Evolutionary conservation across 2,113 vertebrate species (phyloP).

Genomic region (Furnarius figulus): DNA sequence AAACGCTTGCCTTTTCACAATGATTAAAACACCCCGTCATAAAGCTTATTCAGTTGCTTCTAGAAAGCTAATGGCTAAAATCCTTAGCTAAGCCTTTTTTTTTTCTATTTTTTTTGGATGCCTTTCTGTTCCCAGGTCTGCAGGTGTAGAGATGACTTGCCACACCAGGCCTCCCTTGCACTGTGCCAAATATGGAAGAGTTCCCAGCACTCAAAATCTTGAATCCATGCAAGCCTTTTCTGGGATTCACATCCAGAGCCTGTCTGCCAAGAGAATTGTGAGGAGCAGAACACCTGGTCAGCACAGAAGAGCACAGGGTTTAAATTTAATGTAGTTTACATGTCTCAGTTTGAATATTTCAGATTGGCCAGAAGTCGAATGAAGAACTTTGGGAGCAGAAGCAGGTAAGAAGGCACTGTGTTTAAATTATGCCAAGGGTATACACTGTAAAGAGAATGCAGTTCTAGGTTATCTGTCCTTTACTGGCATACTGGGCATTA

Average conservation of each 20-base stretch:
- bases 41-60: background rate
- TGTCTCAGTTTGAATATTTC: background rate
- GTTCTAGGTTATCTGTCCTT: background rate
- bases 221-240: background rate
- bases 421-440: background rate
- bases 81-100: background rate
- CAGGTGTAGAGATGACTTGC: background rate
- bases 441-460: background rate
- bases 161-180: background rate
- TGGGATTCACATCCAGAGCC: background rate
- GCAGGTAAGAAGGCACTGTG: background rate
- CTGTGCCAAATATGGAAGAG: background rate
- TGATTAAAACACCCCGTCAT: background rate
- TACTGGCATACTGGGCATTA: background rate
- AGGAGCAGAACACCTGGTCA: background rate
- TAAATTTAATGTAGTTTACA: background rate
- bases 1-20: background rate
- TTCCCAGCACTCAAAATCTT: background rate
- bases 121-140: background rate
- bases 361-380: background rate
- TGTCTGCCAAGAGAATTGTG: background rate
- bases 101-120: background rate
- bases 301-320: background rate
- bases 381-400: background rate
- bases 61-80: background rate